These are phyloP conservation scores for Fulmarus glacialis DNA, from an alignment of 2,113 vertebrate genomes.

Conservation along the genomic window DNA sequence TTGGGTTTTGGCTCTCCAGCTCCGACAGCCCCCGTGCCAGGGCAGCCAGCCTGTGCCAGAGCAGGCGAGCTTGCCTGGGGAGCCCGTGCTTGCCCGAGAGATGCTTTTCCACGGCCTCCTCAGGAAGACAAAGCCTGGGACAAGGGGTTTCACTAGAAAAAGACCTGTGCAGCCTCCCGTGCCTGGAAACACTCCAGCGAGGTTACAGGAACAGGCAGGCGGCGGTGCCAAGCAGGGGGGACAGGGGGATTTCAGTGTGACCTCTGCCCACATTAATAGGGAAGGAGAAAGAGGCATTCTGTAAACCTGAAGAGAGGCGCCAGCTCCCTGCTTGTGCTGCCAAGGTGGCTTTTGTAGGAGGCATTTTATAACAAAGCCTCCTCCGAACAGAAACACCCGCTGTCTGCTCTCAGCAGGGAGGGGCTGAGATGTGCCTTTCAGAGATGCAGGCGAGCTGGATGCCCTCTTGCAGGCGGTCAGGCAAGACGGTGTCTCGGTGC, in stretches of 20 bases:
- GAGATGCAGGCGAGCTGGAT: neutral
- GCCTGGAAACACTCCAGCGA: neutral
- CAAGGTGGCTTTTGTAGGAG: neutral
- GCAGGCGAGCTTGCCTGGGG: neutral
- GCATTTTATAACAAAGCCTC: neutral
- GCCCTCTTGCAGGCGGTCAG: neutral
- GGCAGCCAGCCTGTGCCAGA: neutral
- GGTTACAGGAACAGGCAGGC: neutral
- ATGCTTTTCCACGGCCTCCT: neutral
- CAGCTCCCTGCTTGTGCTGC: neutral
- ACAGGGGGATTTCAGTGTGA: neutral
- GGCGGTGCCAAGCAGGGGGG: neutral
- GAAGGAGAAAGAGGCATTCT: neutral
- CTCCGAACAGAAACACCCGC: neutral
- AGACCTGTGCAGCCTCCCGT: neutral
- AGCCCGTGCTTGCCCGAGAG: neutral
- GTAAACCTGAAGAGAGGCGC: accelerated
- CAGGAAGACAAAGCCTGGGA: neutral
- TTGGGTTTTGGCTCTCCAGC: neutral
- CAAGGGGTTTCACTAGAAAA: neutral
- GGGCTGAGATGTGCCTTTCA: too few relatives aligned
- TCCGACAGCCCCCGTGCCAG: neutral
- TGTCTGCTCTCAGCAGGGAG: neutral
- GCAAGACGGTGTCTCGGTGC: neutral
- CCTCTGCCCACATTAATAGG: neutral